A percentile compares a stretch with the other conserved stretches of the same genome.
Conservation (phyloP, 2,797 vertebrate species). For the Halcyon chelicuti region DNA sequence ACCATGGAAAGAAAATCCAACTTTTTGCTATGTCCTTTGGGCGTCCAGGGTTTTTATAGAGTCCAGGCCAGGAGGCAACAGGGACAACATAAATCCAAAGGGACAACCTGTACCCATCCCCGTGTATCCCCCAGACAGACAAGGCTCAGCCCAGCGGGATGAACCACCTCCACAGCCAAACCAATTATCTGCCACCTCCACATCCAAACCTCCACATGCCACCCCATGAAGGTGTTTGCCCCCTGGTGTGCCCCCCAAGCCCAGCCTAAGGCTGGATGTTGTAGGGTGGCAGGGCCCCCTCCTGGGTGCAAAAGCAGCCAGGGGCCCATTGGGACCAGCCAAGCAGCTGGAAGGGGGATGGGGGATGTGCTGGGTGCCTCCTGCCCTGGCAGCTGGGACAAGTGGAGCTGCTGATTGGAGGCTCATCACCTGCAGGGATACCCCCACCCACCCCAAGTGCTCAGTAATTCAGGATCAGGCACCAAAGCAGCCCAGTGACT, state of each 20-base stretch:
- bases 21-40: neutral
- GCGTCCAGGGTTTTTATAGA: neutral
- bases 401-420: neutral
- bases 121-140: fast-evolving
- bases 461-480: fast-evolving
- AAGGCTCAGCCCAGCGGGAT: neutral
- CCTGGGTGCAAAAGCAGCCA: neutral
- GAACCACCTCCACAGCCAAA: neutral
- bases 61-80: neutral
- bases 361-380: neutral
- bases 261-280: neutral
- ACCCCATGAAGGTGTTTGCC: neutral
- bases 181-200: too few species aligned
- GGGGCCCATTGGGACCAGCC: fast-evolving
- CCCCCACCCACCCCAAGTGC: neutral
- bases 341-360: neutral
- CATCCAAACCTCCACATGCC: too few species aligned
- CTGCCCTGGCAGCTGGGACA: neutral
- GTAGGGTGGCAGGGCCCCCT: neutral
- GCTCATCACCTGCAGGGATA: neutral
- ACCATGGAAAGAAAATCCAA: fast-evolving
- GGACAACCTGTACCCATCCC: neutral
- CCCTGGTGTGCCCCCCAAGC: too few species aligned
- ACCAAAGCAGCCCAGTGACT: neutral
- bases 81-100: neutral